phyloP scores from a whole-genome alignment of 2,888 invertebrate genomes.

The Sthenelais limicola region DNA sequence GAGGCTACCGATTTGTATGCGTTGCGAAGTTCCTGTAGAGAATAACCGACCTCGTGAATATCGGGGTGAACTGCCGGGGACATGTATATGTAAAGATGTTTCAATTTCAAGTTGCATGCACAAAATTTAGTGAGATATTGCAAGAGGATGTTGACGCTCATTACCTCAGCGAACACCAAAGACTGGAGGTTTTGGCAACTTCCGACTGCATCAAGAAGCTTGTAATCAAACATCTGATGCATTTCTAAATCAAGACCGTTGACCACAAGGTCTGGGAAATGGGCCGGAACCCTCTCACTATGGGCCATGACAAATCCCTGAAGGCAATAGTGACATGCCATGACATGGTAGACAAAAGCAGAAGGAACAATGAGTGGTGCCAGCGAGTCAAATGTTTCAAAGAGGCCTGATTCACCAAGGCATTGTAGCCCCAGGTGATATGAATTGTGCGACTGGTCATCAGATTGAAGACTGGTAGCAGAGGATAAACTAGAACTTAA shows the following conservation, averaged over 20 bases:
- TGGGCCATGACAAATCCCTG: slow-evolving; percentile 30
- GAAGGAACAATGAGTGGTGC: slow-evolving; percentile 16
- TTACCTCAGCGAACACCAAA: slow-evolving; percentile 34
- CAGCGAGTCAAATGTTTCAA: neutral
- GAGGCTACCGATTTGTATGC: slow-evolving; percentile 2
- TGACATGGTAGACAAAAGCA: slow-evolving; percentile 35
- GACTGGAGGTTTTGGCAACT: slow-evolving; percentile 17
- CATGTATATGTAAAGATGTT: slow-evolving; percentile 32
- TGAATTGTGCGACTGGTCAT: neutral
- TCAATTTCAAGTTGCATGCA: neutral
- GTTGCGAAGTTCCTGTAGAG: neutral
- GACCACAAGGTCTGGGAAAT: slow-evolving; percentile 27
- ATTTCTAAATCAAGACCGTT: slow-evolving; percentile 31
- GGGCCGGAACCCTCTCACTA: neutral
- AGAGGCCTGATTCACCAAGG: slow-evolving; percentile 37
- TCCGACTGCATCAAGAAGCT: slow-evolving; percentile 8
- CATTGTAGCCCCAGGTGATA: slow-evolving; percentile 39
- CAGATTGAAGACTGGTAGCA: slow-evolving; percentile 2
- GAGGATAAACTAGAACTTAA: slow-evolving; percentile 1
- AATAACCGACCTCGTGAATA: neutral
- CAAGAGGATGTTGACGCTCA: slow-evolving; percentile 17
- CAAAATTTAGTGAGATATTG: slow-evolving; percentile 34
- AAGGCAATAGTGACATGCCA: slow-evolving; percentile 41
- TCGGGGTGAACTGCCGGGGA: slow-evolving; percentile 27
- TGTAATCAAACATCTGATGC: slow-evolving; percentile 33